These are phyloP conservation scores for Tortricodes alternella DNA, from an alignment of 2,888 invertebrate species.

Conservation along the genomic window DNA sequence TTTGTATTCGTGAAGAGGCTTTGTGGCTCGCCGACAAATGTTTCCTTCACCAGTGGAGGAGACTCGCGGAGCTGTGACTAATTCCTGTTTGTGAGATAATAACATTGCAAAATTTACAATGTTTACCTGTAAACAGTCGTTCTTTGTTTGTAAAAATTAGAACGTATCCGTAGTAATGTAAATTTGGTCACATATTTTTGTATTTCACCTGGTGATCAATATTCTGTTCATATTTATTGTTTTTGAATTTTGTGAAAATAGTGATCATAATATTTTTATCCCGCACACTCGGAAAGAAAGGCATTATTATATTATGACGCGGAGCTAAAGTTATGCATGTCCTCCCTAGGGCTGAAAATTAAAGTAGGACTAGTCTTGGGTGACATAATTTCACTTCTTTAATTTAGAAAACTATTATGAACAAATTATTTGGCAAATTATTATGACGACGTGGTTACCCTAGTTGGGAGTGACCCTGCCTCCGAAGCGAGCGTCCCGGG, in stretches of 20 bases:
- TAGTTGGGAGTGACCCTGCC: too few species aligned
- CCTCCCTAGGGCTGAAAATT: too few species aligned
- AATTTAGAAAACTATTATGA: too few species aligned
- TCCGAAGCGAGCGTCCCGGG: too few species aligned
- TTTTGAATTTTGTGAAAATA: not conserved
- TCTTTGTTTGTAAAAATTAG: conserved; percentile 33
- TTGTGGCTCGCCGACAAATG: conserved; percentile 67
- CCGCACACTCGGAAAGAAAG: too few species aligned
- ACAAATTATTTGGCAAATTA: too few species aligned
- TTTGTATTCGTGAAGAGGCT: conserved; percentile 74
- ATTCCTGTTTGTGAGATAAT: conserved; percentile 67
- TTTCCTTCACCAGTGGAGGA: conserved; percentile 49
- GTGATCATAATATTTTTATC: too few species aligned
- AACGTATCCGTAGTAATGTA: not conserved
- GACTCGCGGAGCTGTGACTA: conserved; percentile 67
- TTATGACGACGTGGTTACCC: too few species aligned
- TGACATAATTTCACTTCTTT: too few species aligned
- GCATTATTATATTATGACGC: too few species aligned
- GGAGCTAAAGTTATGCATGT: too few species aligned
- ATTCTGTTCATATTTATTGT: not conserved
- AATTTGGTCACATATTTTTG: not conserved
- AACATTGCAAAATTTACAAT: conserved; percentile 64
- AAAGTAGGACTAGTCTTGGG: too few species aligned
- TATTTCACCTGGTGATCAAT: not conserved
- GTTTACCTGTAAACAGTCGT: conserved; percentile 34